These are phyloP conservation scores for Podiceps cristatus DNA, from an alignment of 2,113 vertebrate genomes.

Conservation along the genomic window DNA sequence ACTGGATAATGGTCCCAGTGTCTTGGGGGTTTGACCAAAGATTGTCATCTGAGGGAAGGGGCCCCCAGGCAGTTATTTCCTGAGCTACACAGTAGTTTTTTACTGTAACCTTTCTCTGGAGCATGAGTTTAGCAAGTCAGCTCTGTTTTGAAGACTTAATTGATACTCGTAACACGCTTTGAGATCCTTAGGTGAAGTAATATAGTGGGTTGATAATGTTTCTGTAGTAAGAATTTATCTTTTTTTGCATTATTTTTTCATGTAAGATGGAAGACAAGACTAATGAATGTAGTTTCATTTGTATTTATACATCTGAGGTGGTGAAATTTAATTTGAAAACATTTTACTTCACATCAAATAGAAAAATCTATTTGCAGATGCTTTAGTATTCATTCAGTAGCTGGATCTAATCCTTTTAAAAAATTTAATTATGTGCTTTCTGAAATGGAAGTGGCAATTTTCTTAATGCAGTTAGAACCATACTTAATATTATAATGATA, in stretches of 20 bases:
- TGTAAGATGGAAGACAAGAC: background rate
- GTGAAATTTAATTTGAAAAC: conserved; percentile 7
- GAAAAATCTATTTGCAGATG: conserved; percentile 7
- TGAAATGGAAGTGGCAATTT: conserved; percentile 55
- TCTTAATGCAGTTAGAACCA: conserved; percentile 52
- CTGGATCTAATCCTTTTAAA: conserved; percentile 3
- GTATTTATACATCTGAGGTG: background rate
- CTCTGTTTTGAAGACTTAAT: background rate
- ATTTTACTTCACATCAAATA: background rate
- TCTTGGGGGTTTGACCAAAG: background rate
- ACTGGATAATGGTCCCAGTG: background rate
- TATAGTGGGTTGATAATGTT: background rate
- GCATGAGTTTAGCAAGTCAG: background rate
- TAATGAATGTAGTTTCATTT: background rate
- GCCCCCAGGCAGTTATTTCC: background rate
- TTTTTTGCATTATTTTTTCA: background rate
- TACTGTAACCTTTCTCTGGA: background rate
- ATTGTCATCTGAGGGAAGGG: background rate
- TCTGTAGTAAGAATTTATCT: background rate
- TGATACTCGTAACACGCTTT: background rate
- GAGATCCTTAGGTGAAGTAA: background rate
- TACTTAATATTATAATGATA: conserved; percentile 28
- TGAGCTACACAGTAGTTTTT: background rate
- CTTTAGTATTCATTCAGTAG: conserved; percentile 16
- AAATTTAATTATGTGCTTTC: conserved; percentile 55